These are phyloP conservation scores for Myotis findleyi DNA, from an alignment of 2,797 vertebrate genomes.

Conservation along the genomic window DNA sequence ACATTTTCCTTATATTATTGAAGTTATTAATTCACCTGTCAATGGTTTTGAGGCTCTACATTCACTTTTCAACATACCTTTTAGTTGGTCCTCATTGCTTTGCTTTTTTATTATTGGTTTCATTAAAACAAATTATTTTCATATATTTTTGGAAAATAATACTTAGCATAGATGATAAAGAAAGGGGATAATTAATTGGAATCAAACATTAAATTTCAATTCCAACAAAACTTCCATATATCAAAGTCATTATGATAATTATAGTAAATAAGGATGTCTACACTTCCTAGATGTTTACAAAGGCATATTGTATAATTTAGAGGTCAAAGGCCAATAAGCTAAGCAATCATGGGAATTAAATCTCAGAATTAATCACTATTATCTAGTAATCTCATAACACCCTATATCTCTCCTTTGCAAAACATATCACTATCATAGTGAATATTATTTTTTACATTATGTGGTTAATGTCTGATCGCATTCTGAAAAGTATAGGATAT, in stretches of 20 bases:
- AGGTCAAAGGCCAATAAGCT: background rate
- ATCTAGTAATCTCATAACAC: background rate
- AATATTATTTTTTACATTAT: background rate
- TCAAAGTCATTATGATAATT: background rate
- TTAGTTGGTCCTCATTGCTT: background rate
- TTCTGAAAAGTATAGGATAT: background rate
- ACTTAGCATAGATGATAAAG: background rate
- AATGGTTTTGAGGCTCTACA: background rate
- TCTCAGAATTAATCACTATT: background rate
- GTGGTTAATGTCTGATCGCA: background rate
- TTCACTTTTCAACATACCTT: background rate
- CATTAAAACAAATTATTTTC: background rate
- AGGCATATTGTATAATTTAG: background rate
- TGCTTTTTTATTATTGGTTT: background rate
- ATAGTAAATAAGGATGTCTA: background rate
- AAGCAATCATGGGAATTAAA: background rate
- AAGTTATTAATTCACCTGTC: background rate
- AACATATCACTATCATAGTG: background rate
- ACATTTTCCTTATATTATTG: background rate
- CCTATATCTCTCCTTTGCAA: background rate
- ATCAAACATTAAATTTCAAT: slow-evolving; percentile 24
- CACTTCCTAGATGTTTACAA: slow-evolving; percentile 3
- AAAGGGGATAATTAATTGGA: background rate
- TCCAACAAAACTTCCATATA: background rate
- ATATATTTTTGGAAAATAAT: background rate